Evolutionary conservation across 2,888 invertebrate species (phyloP), one percentile per base, ranked within the genome.

Genomic region (Drosophila pullipes): DNA sequence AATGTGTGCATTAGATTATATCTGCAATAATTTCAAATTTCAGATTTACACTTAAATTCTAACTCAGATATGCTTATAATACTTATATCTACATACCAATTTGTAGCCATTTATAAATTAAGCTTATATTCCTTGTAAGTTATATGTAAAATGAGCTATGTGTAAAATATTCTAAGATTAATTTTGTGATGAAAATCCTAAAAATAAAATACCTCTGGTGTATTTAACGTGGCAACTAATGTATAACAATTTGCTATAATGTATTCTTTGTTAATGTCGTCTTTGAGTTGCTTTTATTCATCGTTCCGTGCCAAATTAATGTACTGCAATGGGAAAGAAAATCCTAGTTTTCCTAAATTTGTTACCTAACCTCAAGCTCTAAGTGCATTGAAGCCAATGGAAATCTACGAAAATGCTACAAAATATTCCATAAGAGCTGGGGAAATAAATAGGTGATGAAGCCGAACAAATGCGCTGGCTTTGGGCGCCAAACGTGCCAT

Each of bases 391-490:
- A 58, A 55, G n/a, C 47, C 44, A 49, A 57, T 25, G 33, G 61
- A 74, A 54, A 74, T 58, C 9, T 35, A 59, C 70, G n/a, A 65
- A 65, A 49, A 62, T 61, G 59, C 52, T 35, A 53, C 33, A 50
- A 75, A 69, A 66, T 69, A 54, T 77, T 70, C 44, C 66, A 69
- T 64, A 77, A 66, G 60, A 61, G 55, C 35, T 28, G 28, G 39
- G 50, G 63, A 81, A 71, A 74, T 57, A 67, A 76, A 70, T 72
- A 69, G 66, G 54, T 65, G 28, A 50, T 49, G 85, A 90, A 88
- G 76, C 75, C 86, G 41, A 60, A 73, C 86, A 86, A 89, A 79
- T 86, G 90, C 61, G 28, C 55, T 53, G 63, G 64, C 52, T 52
- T 58, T 59, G 57, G 37, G 49, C 47, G 49, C 18, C 55, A 62